A percentile compares a stretch with the other conserved stretches of the same genome.
These are phyloP conservation scores for Tetramorium parvispinum DNA, from an alignment of 1,140 invertebrate genomes.

Conservation along the genomic window DNA sequence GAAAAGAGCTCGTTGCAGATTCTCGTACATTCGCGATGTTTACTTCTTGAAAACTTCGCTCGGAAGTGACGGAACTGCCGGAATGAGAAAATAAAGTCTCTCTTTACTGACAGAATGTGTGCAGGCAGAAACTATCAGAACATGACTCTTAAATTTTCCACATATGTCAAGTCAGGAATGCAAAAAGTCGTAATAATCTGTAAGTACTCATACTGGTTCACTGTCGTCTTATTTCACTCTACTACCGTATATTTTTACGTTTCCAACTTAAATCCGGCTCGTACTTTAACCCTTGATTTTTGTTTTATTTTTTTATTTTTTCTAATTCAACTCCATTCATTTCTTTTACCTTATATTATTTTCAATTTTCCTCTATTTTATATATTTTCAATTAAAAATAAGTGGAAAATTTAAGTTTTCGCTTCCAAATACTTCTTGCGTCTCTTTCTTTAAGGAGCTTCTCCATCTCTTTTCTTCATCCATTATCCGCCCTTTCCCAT, in stretches of 20 bases:
- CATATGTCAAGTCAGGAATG: neutral
- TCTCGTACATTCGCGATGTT: conserved; percentile 33
- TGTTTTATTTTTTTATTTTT: neutral
- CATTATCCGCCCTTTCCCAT: neutral
- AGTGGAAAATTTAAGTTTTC: neutral
- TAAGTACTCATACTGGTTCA: neutral
- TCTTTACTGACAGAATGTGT: neutral
- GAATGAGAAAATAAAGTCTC: conserved; percentile 43
- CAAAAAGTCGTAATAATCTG: conserved; percentile 13
- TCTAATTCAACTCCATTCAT: neutral
- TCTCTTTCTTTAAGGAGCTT: neutral
- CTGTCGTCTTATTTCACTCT: neutral
- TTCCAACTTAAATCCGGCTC: neutral
- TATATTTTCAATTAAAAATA: neutral
- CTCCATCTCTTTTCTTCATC: neutral
- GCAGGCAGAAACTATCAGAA: neutral
- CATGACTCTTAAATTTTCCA: conserved; percentile 11
- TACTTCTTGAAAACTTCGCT: conserved; percentile 20
- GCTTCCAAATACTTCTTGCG: neutral
- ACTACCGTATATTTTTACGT: neutral
- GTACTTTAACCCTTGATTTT: neutral
- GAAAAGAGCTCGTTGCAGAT: conserved; percentile 23
- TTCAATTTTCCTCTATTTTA: neutral
- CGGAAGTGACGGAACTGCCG: conserved; percentile 27
- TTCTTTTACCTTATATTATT: too few species aligned